A percentile compares a stretch with the other conserved stretches of the same genome.
These are phyloP conservation scores for Tokudaia tokunoshimensis DNA, from an alignment of 2,797 vertebrate species.

Conservation along the genomic window DNA sequence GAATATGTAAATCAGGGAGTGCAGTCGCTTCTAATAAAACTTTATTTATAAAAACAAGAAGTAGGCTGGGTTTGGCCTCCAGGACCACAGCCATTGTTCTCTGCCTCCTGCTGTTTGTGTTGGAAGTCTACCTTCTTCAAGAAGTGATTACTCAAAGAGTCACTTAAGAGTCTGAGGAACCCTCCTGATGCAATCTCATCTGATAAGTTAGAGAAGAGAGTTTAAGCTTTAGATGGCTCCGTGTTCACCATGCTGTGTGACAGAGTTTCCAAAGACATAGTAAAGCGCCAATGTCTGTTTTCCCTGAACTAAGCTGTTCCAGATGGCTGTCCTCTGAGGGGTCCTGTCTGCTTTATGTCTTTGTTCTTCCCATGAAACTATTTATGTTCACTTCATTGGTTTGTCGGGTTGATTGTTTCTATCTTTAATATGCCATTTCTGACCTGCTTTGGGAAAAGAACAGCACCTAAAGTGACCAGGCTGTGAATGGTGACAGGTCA, in stretches of 20 bases:
- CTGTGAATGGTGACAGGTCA: neutral
- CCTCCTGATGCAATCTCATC: slow-evolving; percentile 19
- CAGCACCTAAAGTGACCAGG: neutral
- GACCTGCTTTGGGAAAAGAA: slow-evolving; percentile 8
- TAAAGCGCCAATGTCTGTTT: neutral
- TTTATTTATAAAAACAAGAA: slow-evolving; percentile 51
- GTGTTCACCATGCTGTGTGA: neutral
- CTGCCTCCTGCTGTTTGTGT: neutral
- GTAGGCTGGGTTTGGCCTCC: neutral
- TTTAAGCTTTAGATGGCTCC: neutral
- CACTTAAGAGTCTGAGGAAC: neutral
- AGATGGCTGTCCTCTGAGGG: neutral
- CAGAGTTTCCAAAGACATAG: neutral
- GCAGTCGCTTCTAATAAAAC: slow-evolving; percentile 35
- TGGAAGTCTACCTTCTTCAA: neutral
- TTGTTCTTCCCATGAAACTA: slow-evolving; percentile 16
- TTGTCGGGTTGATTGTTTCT: slow-evolving; percentile 38
- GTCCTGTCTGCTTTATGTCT: slow-evolving; percentile 26
- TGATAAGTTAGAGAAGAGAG: neutral
- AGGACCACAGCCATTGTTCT: neutral
- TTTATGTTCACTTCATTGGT: neutral
- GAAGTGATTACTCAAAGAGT: slow-evolving; percentile 26
- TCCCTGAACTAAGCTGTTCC: slow-evolving; percentile 5
- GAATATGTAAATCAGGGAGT: neutral
- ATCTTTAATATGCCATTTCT: slow-evolving; percentile 53